phyloP scores from a whole-genome alignment of 23 tunicate species.

The Trididemnum miniatum region DNA sequence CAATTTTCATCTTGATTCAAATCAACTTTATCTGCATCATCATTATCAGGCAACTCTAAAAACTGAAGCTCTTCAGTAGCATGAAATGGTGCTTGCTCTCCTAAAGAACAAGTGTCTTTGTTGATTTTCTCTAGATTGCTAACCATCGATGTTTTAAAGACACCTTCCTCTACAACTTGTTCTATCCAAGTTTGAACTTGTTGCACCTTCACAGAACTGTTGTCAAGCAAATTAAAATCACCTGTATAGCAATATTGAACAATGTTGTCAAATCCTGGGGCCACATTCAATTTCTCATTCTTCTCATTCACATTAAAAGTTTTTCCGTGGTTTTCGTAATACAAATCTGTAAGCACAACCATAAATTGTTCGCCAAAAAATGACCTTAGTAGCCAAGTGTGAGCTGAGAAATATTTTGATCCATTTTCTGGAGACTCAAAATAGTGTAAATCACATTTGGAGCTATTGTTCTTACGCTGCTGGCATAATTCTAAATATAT shows the following conservation, averaged over 20 bases:
- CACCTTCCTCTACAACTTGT: neutral
- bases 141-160: neutral
- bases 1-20: neutral
- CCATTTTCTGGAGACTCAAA: no score
- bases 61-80: neutral
- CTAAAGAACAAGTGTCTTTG: neutral
- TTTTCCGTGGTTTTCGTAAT: no score
- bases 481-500: no score
- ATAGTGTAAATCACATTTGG: no score
- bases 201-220: neutral
- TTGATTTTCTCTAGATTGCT: neutral
- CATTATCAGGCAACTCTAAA: neutral
- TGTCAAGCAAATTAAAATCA: neutral
- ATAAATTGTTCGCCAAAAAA: constrained; percentile 4
- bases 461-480: no score
- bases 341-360: no score
- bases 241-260: constrained; percentile 21
- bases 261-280: neutral
- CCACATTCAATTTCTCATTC: neutral
- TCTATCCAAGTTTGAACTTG: neutral
- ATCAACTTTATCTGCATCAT: neutral
- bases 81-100: no score
- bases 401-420: no score
- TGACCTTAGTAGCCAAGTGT: neutral
- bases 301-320: no score